A percentile compares a stretch with the other conserved stretches of the same genome.
Evolutionary conservation across 2,113 vertebrate species (phyloP).

Genomic region (Numenius arquata): DNA sequence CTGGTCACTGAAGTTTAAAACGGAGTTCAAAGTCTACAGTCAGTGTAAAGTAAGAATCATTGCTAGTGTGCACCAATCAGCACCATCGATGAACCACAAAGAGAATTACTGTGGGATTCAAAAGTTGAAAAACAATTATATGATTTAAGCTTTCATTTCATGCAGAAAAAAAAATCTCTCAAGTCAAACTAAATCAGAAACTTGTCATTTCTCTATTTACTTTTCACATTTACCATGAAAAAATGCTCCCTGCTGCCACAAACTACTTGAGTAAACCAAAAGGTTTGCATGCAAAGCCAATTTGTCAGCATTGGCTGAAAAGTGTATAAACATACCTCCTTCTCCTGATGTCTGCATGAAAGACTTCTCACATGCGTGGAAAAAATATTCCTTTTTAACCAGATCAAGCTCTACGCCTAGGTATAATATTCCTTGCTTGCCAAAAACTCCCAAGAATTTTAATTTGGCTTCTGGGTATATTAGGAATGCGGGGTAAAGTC

Average conservation of each 20-base stretch:
- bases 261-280: not conserved
- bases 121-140: not conserved
- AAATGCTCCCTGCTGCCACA: not conserved
- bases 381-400: not conserved
- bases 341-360: not conserved
- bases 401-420: not conserved
- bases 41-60: not conserved
- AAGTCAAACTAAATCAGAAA: not conserved
- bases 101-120: not conserved
- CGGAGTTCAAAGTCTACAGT: not conserved
- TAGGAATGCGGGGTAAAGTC: not conserved
- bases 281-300: not conserved
- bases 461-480: not conserved
- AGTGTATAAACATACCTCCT: not conserved
- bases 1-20: not conserved
- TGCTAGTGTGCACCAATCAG: not conserved
- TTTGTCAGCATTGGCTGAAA: not conserved
- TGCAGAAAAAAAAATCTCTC: not conserved
- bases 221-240: slow-evolving; percentile 9
- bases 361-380: not conserved
- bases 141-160: not conserved
- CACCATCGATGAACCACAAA: not conserved
- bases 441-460: not conserved
- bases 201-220: not conserved
- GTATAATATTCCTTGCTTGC: not conserved